Conservation (phyloP, 2,888 invertebrate genomes). For the Nemoura dubitans region DNA sequence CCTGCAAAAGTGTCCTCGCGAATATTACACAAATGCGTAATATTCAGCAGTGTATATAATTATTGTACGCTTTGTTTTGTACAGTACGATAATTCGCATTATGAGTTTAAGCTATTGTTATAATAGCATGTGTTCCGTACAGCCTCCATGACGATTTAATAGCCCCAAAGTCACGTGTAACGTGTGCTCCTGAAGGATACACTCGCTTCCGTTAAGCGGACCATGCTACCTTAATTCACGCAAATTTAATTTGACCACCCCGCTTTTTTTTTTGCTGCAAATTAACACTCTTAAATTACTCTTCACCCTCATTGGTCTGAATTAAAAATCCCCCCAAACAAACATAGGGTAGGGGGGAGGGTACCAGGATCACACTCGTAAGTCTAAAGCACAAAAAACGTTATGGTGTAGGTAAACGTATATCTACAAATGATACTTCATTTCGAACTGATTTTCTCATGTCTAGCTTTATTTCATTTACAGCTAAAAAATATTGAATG, state of each 20-base stretch:
- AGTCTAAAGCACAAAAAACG: too few relatives aligned
- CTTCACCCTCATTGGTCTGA: not conserved
- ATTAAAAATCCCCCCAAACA: not conserved
- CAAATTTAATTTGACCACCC: not conserved
- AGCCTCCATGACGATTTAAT: conserved; percentile 17
- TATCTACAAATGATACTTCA: too few relatives aligned
- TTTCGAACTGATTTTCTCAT: too few relatives aligned
- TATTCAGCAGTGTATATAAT: not conserved
- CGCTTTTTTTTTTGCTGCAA: not conserved
- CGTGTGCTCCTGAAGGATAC: conserved; percentile 12
- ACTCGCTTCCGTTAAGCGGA: not conserved
- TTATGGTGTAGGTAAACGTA: too few relatives aligned
- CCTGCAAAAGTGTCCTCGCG: not conserved
- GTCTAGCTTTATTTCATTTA: too few relatives aligned
- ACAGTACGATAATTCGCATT: not conserved
- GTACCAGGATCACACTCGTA: too few relatives aligned
- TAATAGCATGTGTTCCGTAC: conserved; percentile 23
- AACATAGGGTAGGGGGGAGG: too few relatives aligned
- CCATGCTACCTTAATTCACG: not conserved
- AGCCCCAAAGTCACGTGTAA: not conserved
- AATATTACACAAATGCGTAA: not conserved
- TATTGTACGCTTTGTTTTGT: not conserved
- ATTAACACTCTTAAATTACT: not conserved
- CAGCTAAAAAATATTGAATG: too few relatives aligned
- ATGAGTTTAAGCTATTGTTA: conserved; percentile 23